Conservation (phyloP, 2,888 invertebrate species). For the Morinoia aosen region DNA sequence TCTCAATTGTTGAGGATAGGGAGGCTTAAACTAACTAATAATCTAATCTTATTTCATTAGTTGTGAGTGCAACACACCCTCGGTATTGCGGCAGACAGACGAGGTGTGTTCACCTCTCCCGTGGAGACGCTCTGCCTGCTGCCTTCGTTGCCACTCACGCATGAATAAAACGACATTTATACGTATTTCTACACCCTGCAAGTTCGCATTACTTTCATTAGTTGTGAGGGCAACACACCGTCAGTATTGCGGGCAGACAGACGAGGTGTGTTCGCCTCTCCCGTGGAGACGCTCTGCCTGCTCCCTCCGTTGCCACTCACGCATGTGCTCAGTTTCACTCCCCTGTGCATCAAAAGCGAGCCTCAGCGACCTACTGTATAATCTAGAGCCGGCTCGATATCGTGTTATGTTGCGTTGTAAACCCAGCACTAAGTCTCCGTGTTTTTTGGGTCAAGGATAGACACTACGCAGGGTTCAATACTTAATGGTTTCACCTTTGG, state of each 20-base stretch:
- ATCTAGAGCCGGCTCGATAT: not conserved
- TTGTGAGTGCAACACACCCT: not conserved
- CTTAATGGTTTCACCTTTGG: not conserved
- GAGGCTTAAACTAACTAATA: too few species aligned
- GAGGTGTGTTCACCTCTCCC: not conserved
- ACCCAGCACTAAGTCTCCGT: not conserved
- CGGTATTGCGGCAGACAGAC: not conserved
- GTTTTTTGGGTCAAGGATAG: not conserved
- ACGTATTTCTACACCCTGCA: not conserved
- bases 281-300: not conserved
- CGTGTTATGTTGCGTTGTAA: not conserved
- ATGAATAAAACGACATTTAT: not conserved
- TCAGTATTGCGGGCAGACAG: not conserved
- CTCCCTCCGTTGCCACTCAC: not conserved
- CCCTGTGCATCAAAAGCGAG: not conserved
- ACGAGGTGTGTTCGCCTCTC: not conserved
- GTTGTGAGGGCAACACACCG: not conserved
- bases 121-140: not conserved
- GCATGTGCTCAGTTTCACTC: not conserved
- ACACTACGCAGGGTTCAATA: not conserved
- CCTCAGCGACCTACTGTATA: not conserved
- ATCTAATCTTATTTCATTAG: too few species aligned
- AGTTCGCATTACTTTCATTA: not conserved
- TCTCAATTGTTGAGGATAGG: too few species aligned
- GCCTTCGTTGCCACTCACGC: not conserved